These are phyloP conservation scores for Paracyclopina nana DNA, from an alignment of 1,140 invertebrate genomes.

Conservation along the genomic window DNA sequence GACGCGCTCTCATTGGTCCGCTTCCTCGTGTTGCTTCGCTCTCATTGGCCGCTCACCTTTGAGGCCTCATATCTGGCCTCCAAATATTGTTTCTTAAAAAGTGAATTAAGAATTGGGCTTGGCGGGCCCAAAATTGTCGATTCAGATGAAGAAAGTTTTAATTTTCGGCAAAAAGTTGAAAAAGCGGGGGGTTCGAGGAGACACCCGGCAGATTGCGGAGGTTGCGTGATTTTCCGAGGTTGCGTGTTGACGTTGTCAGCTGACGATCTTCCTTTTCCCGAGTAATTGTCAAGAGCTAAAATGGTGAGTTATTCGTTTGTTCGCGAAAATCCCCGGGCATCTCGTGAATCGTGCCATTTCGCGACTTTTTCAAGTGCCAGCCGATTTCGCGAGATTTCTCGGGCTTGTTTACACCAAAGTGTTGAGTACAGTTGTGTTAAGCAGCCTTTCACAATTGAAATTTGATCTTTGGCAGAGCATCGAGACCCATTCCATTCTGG, in stretches of 20 bases:
- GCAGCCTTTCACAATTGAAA: neutral
- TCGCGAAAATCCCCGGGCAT: neutral
- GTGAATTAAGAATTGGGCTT: neutral
- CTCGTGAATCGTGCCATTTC: no score
- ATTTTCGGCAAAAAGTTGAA: neutral
- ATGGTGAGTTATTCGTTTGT: neutral
- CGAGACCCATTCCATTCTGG: no score
- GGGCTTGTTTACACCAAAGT: neutral
- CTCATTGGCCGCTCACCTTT: slow-evolving; percentile 12
- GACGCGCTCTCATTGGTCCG: neutral
- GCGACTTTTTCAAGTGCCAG: no score
- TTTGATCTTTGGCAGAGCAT: neutral
- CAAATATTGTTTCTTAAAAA: neutral
- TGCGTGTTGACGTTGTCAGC: neutral
- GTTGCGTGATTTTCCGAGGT: neutral
- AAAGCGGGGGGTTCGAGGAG: slow-evolving; percentile 14
- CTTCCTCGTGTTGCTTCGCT: neutral
- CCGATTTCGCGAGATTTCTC: no score
- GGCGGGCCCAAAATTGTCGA: neutral
- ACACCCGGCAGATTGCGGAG: neutral
- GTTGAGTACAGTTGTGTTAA: slow-evolving; percentile 4
- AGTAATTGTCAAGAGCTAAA: neutral
- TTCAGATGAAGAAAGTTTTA: neutral
- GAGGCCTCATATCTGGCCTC: neutral
- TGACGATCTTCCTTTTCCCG: slow-evolving; percentile 1